These are phyloP conservation scores for Microctenopoma lineatum DNA, from an alignment of 2,797 vertebrate species.

Conservation along the genomic window DNA sequence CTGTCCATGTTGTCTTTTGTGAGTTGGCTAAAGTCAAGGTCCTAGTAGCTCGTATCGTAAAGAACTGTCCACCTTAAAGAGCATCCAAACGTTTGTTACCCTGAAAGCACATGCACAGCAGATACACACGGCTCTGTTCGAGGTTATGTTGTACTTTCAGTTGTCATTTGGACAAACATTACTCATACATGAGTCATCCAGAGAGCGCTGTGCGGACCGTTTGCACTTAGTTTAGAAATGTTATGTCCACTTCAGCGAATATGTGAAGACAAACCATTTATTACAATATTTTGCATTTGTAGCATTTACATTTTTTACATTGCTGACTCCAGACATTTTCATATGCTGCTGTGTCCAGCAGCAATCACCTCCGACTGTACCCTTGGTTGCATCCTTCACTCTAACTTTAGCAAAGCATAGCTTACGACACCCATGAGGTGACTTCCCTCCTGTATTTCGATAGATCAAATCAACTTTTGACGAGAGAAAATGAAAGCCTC, in stretches of 20 bases:
- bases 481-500: conserved; percentile 21
- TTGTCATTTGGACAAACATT: neutral
- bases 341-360: conserved; percentile 46
- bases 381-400: conserved; percentile 29
- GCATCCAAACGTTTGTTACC: neutral
- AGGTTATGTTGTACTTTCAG: neutral
- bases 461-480: conserved; percentile 37
- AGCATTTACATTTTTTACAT: neutral
- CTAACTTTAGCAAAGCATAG: conserved; percentile 8
- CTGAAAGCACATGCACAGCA: neutral
- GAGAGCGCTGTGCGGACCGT: neutral
- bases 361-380: conserved; percentile 33
- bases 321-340: conserved; percentile 42
- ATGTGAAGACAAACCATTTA: neutral
- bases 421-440: conserved; percentile 11
- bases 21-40: conserved; percentile 1
- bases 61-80: neutral
- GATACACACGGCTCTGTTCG: neutral
- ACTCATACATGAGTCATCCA: neutral
- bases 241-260: neutral
- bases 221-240: neutral
- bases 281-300: neutral
- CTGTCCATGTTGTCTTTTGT: conserved; percentile 5
- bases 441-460: conserved; percentile 35
- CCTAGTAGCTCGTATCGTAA: neutral